Evolutionary conservation across 1,140 invertebrate species (phyloP).

Genomic region (Lepidurus arcticus): DNA sequence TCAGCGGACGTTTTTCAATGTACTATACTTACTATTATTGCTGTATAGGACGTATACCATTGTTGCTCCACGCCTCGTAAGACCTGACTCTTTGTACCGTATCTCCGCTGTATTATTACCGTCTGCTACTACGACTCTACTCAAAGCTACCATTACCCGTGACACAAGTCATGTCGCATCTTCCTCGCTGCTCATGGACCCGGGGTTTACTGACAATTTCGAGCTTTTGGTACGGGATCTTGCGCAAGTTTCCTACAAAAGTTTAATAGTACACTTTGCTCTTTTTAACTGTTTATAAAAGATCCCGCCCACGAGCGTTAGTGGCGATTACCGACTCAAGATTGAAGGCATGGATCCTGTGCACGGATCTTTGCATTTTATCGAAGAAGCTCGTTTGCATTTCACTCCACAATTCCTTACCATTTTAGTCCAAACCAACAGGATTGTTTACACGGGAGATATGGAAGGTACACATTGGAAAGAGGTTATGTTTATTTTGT

Average conservation of each 20-base stretch:
- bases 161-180: conserved; percentile 44
- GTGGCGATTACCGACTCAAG: conserved; percentile 44
- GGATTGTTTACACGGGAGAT: conserved; percentile 46
- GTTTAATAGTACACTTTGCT: neutral
- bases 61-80: conserved; percentile 43
- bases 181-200: conserved; percentile 37
- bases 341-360: conserved; percentile 45
- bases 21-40: conserved; percentile 20
- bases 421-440: conserved; percentile 48
- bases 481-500: neutral
- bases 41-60: conserved; percentile 44
- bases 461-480: conserved; percentile 42
- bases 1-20: neutral
- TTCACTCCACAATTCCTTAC: conserved; percentile 48
- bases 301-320: conserved; percentile 41
- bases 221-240: conserved; percentile 42
- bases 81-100: conserved; percentile 44
- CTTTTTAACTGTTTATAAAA: conserved; percentile 34
- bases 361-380: conserved; percentile 46
- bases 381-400: conserved; percentile 42
- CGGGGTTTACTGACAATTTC: conserved; percentile 41
- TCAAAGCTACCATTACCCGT: conserved; percentile 40
- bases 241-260: neutral
- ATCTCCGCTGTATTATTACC: conserved; percentile 42
- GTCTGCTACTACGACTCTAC: conserved; percentile 25